Base-by-base conservation (phyloP, 2,797 vertebrate species). In the Sparidentex hasta region DNA sequence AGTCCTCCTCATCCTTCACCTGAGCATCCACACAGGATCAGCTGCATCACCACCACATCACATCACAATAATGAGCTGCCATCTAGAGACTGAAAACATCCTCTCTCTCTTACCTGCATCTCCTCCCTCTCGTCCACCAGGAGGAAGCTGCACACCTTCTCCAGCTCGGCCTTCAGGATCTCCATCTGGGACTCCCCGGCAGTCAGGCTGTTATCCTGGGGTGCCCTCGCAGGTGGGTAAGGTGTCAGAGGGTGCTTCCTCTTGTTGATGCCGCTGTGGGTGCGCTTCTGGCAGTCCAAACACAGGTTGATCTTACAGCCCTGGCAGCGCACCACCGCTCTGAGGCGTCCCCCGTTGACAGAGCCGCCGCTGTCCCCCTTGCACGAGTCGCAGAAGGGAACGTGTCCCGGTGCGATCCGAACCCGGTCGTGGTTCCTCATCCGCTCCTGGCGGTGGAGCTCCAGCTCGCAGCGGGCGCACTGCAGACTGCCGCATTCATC, bases 401-500 rank as follows among this genome's bases (percentile, higher is more conserved):
- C 92, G 2, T 99, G 97, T 41, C 97, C 98, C 0, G 96, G 94
- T 7, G 90, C 91, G 71, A 99, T 97, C 48, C 96, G 95, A 58
- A 96, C 96, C 87, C 98, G 94, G 91, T 99, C 98, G 0, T 99
- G 98, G 79, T 99, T 97, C 82, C 95, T 94, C 89, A 98, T 95
- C 38, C 97, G 96, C 68, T 98, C 96, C 51, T 99, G 98, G 21
- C 96, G 95, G 75, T 99, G 98, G 33, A 99, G 96, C 87, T 97
- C 97, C 78, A 97, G 95, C 72, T 99, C 98, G 3, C 98, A 99
- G 67, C 96, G 96, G 47, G 93, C 88, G 65, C 98, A 99, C 88
- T 99, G 98, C 78, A 99, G 67, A 76, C 97, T 99, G 76, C 97
- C 96, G 65, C 98, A 99, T 80, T 99, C 98, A 0, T 99, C 98